Conservation (phyloP, 2,888 invertebrate genomes). For the Trissoscelio sp. region DNA sequence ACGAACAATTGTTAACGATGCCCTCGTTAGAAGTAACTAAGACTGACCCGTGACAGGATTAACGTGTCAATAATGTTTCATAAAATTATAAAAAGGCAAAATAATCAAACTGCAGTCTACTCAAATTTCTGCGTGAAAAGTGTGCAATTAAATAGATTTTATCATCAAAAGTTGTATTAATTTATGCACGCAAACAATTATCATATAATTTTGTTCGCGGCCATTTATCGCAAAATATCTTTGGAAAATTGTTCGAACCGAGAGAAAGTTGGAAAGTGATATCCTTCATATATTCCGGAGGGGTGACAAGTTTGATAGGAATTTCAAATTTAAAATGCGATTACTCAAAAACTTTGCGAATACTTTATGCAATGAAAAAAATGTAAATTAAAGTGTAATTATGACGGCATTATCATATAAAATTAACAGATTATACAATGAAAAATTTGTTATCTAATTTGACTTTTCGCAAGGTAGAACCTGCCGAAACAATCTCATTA, state of each 20-base stretch:
- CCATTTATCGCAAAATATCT: slow-evolving; percentile 12
- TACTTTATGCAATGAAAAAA: slow-evolving; percentile 28
- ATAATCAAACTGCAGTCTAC: not conserved
- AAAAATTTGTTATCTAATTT: slow-evolving; percentile 21
- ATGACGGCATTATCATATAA: slow-evolving; percentile 22
- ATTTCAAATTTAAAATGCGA: slow-evolving; percentile 46
- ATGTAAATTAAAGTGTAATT: slow-evolving; percentile 36
- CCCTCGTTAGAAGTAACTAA: slow-evolving; percentile 18
- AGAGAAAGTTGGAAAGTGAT: slow-evolving; percentile 35
- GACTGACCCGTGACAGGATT: slow-evolving; percentile 11
- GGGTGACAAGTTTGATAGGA: slow-evolving; percentile 42
- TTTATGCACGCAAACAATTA: not conserved
- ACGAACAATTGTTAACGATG: slow-evolving; percentile 18
- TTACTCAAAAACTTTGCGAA: slow-evolving; percentile 41
- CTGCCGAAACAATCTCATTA: slow-evolving; percentile 4
- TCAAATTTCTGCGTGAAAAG: too few species aligned
- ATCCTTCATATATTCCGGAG: slow-evolving; percentile 39
- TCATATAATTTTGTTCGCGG: slow-evolving; percentile 3
- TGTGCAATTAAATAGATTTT: not conserved
- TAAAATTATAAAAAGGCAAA: not conserved
- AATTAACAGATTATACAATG: slow-evolving; percentile 28
- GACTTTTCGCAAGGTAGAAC: not conserved
- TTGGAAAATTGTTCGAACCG: slow-evolving; percentile 19
- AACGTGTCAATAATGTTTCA: not conserved
- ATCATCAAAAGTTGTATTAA: not conserved